phyloP scores from a whole-genome alignment of 1,140 invertebrate genomes.

The Caenorhabditis tropicalis region DNA sequence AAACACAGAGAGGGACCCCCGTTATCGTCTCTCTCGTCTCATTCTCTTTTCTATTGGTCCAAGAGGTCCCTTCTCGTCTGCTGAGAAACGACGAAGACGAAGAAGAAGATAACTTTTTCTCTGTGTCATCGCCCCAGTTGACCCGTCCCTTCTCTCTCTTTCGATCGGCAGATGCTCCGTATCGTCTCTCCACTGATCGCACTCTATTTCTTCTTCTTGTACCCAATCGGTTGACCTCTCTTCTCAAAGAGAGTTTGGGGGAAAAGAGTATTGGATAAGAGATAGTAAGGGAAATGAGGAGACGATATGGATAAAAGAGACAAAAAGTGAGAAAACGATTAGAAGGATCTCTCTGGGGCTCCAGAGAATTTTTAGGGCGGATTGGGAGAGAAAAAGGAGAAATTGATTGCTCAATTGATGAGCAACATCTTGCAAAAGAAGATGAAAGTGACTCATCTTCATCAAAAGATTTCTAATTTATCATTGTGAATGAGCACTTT shows the following conservation, averaged over 20 bases:
- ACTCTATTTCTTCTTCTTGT: not conserved
- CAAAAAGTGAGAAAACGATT: not conserved
- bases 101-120: not conserved
- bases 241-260: not conserved
- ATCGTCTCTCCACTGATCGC: not conserved
- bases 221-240: slow-evolving; percentile 3
- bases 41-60: not conserved
- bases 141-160: not conserved
- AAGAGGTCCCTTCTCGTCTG: not conserved
- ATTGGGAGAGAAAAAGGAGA: not conserved
- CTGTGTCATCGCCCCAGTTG: not conserved
- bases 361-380: not conserved
- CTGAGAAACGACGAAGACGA: not conserved
- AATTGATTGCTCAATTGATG: not conserved
- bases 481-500: not conserved
- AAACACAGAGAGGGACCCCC: slow-evolving; percentile 4
- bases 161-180: slow-evolving; percentile 37
- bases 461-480: not conserved
- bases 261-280: not conserved
- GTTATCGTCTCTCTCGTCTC: not conserved
- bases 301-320: not conserved
- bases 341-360: no score
- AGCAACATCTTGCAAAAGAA: not conserved
- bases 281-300: not conserved
- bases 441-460: not conserved